Base-by-base conservation (phyloP, 2,113 vertebrate genomes). In the Alethe castanea region DNA sequence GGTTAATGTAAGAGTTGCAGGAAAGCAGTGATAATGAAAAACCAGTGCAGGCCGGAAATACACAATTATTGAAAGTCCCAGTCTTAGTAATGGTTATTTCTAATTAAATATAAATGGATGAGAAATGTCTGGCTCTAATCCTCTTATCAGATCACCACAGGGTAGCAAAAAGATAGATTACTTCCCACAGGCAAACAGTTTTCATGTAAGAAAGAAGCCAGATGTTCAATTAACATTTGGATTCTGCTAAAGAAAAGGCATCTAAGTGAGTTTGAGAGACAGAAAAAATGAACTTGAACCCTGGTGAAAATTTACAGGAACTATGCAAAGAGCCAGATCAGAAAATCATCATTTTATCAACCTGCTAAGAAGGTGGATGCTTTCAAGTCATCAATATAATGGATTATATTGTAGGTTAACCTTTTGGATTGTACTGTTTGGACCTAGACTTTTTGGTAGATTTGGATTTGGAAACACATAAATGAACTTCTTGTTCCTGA, bases 21-120 rank as follows among this genome's bases (percentile, higher is more conserved):
- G 91, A 96, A 97, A 93, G 42, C 38, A 59, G 42, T 42, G 44
- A 52, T 70, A 80, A 85, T 59, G 42, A 76, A 91, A 91, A 92
- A 85, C 19, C 91, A 95, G 87, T 1, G 29, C 28, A 82, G 73
- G 54, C 87, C 92, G 84, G 66, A 95, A 92, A 85, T 23, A 90
- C 4, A 69, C 28, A 85, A 38, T 88, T 80, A 91, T 35, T 82
- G 61, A 59, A 82, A 91, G 50, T 44, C 54, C 8, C 57, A 74
- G 42, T 65, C 44, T 61, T 79, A 65, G 65, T 97, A 95, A 95
- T 87, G 31, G 69, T 57, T 84, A 84, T 54, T 91, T 84, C 83
- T 88, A 87, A 96, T 95, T 48, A 95, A 95, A 95, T 91, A 92
- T 94, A 89, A 84, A 96, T 89, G 83, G 69, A 89, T 94, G 83